Evolutionary conservation across 2,888 invertebrate species (phyloP).

Genomic region (Drosophila stalkeri): DNA sequence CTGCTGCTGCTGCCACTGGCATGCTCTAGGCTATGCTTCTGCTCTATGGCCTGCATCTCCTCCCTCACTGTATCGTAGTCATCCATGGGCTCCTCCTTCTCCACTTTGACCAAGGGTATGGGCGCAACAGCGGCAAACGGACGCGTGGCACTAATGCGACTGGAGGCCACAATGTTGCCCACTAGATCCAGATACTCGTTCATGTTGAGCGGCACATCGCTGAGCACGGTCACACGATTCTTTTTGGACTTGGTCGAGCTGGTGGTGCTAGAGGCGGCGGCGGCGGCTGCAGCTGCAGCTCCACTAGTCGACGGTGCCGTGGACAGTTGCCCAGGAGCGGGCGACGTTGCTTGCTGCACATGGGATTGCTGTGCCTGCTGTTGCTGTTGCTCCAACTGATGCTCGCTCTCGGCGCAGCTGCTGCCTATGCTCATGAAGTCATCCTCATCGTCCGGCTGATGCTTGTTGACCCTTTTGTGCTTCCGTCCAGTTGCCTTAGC

Average conservation of each 20-base stretch:
- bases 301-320: slow-evolving; percentile 64
- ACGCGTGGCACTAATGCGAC: slow-evolving; percentile 78
- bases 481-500: slow-evolving; percentile 31
- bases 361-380: slow-evolving; percentile 18
- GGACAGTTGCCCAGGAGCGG: slow-evolving; percentile 33
- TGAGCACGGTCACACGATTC: slow-evolving; percentile 84
- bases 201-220: slow-evolving; percentile 85
- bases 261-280: slow-evolving; percentile 12
- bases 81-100: slow-evolving; percentile 82
- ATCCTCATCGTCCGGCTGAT: slow-evolving; percentile 60
- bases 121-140: slow-evolving; percentile 72
- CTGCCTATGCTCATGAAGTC: slow-evolving; percentile 77
- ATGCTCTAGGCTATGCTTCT: slow-evolving; percentile 57
- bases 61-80: slow-evolving; percentile 66
- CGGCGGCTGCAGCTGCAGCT: slow-evolving; percentile 19
- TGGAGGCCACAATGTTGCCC: slow-evolving; percentile 84
- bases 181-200: slow-evolving; percentile 84
- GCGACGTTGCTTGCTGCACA: slow-evolving; percentile 4
- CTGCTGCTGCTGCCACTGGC: slow-evolving; percentile 38
- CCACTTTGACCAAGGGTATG: slow-evolving; percentile 81
- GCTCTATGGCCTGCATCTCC: slow-evolving; percentile 32
- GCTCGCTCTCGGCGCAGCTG: slow-evolving; percentile 65
- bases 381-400: slow-evolving; percentile 20
- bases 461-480: slow-evolving; percentile 55
- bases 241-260: slow-evolving; percentile 67